Conservation (phyloP, 2,888 invertebrate species). For the Exocentrus adspersus region DNA sequence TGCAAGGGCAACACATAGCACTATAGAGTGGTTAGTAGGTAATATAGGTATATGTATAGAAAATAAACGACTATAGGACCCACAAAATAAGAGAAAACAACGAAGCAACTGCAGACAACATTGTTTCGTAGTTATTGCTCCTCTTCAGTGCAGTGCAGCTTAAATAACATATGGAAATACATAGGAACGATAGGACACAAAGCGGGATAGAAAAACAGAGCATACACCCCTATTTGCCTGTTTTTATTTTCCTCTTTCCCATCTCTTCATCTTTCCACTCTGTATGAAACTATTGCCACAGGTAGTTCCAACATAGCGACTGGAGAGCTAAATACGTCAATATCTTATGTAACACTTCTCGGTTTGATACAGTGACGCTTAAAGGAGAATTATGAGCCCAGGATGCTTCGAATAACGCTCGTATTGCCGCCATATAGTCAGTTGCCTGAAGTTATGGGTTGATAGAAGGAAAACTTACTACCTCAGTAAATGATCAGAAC, state of each 20-base stretch:
- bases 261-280: background rate
- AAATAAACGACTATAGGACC: background rate
- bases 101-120: no score
- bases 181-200: background rate
- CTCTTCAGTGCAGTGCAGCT: no score
- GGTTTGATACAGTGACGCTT: background rate
- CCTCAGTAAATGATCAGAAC: background rate
- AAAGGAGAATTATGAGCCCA: background rate
- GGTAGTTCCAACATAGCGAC: background rate
- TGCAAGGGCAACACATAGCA: background rate
- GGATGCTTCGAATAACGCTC: background rate
- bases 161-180: no score
- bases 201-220: background rate
- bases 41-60: no score
- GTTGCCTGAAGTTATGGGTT: background rate
- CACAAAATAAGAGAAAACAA: background rate
- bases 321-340: slow-evolving; percentile 44
- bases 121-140: no score
- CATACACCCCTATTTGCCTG: no score
- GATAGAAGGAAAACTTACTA: background rate
- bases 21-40: no score
- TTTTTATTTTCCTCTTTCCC: no score
- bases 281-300: background rate
- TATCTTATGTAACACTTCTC: slow-evolving; percentile 50
- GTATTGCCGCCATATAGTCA: background rate